phyloP scores from a whole-genome alignment of 2,888 invertebrate genomes.

The Isotomurus palustris region DNA sequence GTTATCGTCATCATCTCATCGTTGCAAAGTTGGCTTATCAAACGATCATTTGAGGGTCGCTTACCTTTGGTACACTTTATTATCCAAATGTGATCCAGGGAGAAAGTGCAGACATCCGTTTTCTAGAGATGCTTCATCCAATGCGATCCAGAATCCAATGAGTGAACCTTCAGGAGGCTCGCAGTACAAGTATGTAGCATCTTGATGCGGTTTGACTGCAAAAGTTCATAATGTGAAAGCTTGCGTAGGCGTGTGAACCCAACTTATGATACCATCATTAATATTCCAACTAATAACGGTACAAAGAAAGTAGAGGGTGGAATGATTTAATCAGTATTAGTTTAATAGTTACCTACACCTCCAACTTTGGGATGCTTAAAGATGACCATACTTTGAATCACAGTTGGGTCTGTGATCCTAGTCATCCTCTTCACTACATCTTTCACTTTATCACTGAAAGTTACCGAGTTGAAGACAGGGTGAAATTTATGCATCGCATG shows the following conservation, averaged over 20 bases:
- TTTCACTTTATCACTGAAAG: conserved; percentile 78
- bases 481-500: conserved; percentile 80
- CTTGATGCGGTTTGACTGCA: conserved; percentile 73
- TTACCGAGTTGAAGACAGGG: conserved; percentile 73
- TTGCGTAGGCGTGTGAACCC: no score
- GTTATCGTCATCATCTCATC: not conserved
- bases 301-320: no score
- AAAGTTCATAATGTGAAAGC: no score
- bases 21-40: no score
- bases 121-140: conserved; percentile 85
- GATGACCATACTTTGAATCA: conserved; percentile 96
- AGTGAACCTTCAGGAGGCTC: conserved; percentile 67
- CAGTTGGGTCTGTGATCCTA: conserved; percentile 66
- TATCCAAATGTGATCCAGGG: conserved; percentile 83
- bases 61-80: conserved; percentile 50
- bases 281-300: no score
- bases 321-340: no score
- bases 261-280: no score
- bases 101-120: conserved; percentile 94
- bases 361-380: conserved; percentile 92
- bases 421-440: conserved; percentile 68
- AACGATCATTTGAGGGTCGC: no score
- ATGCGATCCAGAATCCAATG: conserved; percentile 90
- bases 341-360: conserved; percentile 77
- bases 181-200: conserved; percentile 80